Evolutionary conservation across 35 echinoderm and acorn worm species (phyloP), one percentile per base, ranked within the genome.

Genomic region (Strongylocentrotus purpuratus): DNA sequence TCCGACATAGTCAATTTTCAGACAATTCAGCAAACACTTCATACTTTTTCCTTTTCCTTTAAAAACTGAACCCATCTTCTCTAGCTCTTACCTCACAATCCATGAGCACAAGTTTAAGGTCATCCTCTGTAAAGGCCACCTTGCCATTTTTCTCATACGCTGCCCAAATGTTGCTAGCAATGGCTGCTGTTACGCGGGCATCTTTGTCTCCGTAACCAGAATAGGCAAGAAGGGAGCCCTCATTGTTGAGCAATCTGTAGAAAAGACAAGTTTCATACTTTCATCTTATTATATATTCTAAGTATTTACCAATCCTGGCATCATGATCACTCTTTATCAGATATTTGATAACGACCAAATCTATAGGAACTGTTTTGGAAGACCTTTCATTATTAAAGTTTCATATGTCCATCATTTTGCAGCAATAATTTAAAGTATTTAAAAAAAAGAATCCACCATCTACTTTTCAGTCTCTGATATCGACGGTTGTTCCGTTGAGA

Each of bases 91-190:
- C 98, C 91, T 96, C 97, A 97, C 98, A 97, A 55, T 99, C 96
- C 97, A 99, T 99, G 17, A 99, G 89, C 22, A 98, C 96, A 28
- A 99, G 95, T 28, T 97, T 46, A 2, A 99, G 90, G 91, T 97
- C 95, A 96, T 99, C 98, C 95, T 99, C 98, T 88, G 97, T 90
- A 33, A 98, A 97, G 7, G 96, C 97, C 45, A 97, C 94, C 45
- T 96, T 96, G 35, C 98, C 98, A 92, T 99, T 99, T 95, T 97
- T 99, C 94, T 99, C 98, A 89, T 99, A 99, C 46, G 98, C 98
- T 92, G 97, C 95, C 98, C 98, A 99, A 13, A 99, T 99, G 70
- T 99, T 97, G 55, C 97, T 97, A 33, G 96, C 97, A 86, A 97
- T 97, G 33, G 97, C 97, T 45, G 97, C 98, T 31, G 98, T 99